phyloP scores from a whole-genome alignment of 53 echinoderm and acorn worm genomes.

The Temnopleurus reevesii region DNA sequence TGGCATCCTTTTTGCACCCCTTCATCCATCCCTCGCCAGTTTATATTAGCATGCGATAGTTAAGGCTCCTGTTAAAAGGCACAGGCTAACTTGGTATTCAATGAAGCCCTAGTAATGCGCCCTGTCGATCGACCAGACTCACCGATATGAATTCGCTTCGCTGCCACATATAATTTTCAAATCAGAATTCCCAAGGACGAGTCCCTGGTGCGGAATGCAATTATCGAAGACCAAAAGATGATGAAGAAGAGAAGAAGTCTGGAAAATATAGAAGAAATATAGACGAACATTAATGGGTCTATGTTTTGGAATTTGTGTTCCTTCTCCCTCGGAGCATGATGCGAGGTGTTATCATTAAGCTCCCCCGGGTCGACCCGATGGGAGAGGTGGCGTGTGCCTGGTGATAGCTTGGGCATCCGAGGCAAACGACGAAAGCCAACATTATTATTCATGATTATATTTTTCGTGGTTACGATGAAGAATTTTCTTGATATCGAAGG shows the following conservation, averaged over 20 bases:
- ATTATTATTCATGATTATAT: not conserved
- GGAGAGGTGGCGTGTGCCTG: not conserved
- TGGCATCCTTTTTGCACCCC: too few relatives aligned
- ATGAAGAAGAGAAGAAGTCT: too few relatives aligned
- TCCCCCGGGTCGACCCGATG: not conserved
- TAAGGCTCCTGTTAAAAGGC: not conserved
- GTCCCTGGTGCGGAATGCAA: not conserved
- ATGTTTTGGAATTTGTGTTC: not conserved
- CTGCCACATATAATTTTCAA: slow-evolving; percentile 35
- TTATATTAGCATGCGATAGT: not conserved
- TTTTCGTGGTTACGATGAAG: not conserved
- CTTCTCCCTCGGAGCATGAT: not conserved
- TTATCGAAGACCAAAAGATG: too few relatives aligned
- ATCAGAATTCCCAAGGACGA: slow-evolving; percentile 15
- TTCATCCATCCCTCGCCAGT: not conserved
- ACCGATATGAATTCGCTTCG: not conserved
- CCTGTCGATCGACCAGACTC: not conserved
- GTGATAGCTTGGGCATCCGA: not conserved
- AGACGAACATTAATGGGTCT: slow-evolving; percentile 14
- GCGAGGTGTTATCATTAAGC: not conserved
- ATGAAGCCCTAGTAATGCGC: not conserved
- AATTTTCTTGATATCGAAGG: not conserved
- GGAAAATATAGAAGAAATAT: not conserved
- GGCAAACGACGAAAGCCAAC: not conserved
- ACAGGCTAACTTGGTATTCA: not conserved